Conservation (phyloP, 1,140 invertebrate genomes). For the Bilobella aurantiaca region DNA sequence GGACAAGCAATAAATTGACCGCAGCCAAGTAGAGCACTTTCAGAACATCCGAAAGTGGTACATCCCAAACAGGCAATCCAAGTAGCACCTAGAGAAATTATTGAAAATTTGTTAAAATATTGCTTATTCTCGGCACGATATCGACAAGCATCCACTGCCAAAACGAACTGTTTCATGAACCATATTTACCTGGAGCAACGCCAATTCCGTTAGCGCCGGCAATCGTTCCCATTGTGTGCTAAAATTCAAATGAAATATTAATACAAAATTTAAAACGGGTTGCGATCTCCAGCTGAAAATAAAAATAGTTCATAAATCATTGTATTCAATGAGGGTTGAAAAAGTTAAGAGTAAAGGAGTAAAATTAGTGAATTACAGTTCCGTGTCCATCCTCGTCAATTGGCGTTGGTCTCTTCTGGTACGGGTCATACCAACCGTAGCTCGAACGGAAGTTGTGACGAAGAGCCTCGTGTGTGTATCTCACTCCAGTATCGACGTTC, state of each 20-base stretch:
- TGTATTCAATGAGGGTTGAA: too few species aligned
- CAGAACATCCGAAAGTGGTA: not conserved
- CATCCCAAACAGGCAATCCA: not conserved
- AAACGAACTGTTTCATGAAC: too few species aligned
- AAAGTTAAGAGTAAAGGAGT: too few species aligned
- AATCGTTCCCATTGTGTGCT: not conserved
- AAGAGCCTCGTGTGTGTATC: not conserved
- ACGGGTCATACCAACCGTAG: constrained; percentile 3
- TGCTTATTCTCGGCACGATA: too few species aligned
- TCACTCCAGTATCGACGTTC: not conserved
- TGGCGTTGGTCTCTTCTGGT: not conserved
- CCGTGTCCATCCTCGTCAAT: constrained; percentile 4
- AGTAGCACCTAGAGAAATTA: too few species aligned
- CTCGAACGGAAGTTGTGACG: not conserved
- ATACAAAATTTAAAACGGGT: not conserved
- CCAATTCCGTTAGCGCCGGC: not conserved
- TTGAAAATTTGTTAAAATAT: too few species aligned
- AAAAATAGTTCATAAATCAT: too few species aligned
- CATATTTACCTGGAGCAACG: not conserved
- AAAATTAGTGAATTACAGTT: not conserved
- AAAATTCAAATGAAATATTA: not conserved
- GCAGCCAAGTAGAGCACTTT: not conserved
- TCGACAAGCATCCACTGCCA: too few species aligned
- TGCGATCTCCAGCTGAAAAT: too few species aligned
- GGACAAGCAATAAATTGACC: constrained; percentile 13